Percentiles rank a stretch among this genome's conserved stretches.
These are phyloP conservation scores for Thereva nobilitata DNA, from an alignment of 2,888 invertebrate genomes.

Conservation along the genomic window DNA sequence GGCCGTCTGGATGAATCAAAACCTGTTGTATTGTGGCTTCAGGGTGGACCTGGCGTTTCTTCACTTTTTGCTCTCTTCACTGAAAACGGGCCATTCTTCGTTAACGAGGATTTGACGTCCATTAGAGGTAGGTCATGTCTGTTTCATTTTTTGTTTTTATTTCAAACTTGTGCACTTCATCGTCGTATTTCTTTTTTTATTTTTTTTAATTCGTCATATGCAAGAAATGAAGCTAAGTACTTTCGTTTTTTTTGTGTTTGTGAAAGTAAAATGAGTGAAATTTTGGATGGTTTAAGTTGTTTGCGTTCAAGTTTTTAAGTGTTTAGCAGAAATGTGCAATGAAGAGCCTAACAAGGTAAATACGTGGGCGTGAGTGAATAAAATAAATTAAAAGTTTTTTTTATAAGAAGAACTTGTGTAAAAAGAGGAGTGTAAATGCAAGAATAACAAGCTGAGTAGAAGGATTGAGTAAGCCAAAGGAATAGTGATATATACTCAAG, in stretches of 20 bases:
- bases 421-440: background rate
- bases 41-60: constrained; percentile 65
- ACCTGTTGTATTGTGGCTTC: constrained; percentile 65
- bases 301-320: too few species aligned
- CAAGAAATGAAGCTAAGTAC: too few species aligned
- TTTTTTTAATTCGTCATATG: background rate
- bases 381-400: background rate
- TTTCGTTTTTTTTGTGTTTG: too few species aligned
- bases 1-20: constrained; percentile 47
- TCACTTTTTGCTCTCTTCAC: constrained; percentile 64
- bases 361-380: too few species aligned
- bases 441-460: background rate
- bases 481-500: too few species aligned
- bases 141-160: background rate
- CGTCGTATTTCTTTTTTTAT: background rate
- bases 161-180: background rate
- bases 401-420: background rate
- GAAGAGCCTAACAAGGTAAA: too few species aligned
- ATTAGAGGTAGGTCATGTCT: constrained; percentile 44
- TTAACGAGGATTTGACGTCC: constrained; percentile 57
- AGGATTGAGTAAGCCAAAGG: too few species aligned
- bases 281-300: too few species aligned
- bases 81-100: constrained; percentile 66
- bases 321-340: too few species aligned
- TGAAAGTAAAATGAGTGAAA: too few species aligned